Evolutionary conservation across 2,113 vertebrate species (phyloP).

Genomic region (Tetrao urogallus): DNA sequence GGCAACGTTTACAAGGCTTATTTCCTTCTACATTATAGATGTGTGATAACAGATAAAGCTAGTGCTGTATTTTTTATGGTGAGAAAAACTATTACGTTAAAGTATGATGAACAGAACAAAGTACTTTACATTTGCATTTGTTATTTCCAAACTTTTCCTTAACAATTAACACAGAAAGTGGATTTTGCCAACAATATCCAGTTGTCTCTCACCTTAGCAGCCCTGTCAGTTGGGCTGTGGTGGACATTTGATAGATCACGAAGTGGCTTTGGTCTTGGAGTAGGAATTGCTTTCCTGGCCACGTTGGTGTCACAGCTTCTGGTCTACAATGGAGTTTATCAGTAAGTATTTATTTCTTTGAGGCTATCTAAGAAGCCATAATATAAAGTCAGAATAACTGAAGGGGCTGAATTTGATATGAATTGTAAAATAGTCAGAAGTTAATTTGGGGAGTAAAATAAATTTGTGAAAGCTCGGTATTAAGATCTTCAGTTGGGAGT

Average conservation of each 20-base stretch:
- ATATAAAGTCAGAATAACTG: not conserved
- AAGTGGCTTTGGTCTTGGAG: slow-evolving; percentile 91
- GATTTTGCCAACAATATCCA: slow-evolving; percentile 98
- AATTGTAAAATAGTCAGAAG: not conserved
- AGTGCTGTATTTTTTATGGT: not conserved
- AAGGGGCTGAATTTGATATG: not conserved
- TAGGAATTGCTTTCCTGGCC: slow-evolving; percentile 90
- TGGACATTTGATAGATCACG: slow-evolving; percentile 97
- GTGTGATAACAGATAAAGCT: not conserved
- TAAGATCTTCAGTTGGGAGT: not conserved
- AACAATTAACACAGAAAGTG: slow-evolving; percentile 88
- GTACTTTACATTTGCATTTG: not conserved
- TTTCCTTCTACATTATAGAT: not conserved
- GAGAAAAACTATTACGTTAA: not conserved
- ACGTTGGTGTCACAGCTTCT: slow-evolving; percentile 91
- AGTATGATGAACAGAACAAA: not conserved
- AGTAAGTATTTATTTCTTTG: slow-evolving; percentile 81
- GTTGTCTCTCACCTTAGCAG: slow-evolving; percentile 93
- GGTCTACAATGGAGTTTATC: slow-evolving; percentile 95
- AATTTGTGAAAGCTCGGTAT: not conserved
- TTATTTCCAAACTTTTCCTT: slow-evolving; percentile 77
- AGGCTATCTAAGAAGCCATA: not conserved
- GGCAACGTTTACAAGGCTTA: not conserved
- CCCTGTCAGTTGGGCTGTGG: slow-evolving; percentile 95
- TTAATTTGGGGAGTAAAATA: not conserved